Evolutionary conservation across 2,888 invertebrate genomes (phyloP), one percentile per base, ranked within the genome.

Genomic region (Meiosimyza platycephala): DNA sequence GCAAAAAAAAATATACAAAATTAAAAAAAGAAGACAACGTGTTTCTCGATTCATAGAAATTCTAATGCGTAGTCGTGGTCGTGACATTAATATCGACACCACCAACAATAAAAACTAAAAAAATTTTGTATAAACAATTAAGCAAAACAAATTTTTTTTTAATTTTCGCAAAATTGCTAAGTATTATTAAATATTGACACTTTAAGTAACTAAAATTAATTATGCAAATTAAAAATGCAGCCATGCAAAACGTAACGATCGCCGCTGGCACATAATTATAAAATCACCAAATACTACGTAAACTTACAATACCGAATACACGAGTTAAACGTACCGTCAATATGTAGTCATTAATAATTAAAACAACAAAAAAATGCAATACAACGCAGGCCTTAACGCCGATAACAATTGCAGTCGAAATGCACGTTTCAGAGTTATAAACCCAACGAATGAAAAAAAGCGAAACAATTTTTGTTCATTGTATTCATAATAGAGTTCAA

Each of bases 141-240:
- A 47, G 40, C 15, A 67, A 66, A 66, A 54, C 54, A 54, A 59
- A 57, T 15, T 22, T 63, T 22, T 63, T 64, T n/a, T n/a, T n/a
- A n/a, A 11, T 47, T 63, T 18, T 40, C 9, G 9, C 9, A 40
- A 40, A 48, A 64, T 64, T 18, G 28, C 51, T 16, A 64, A 64
- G 64, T 12, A 51, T 22, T 51, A 54, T 63, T 62, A 70, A 63
- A 70, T 70, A 70, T 70, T 70, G 70, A 54, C 70, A 62, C 13
- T 16, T 47, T 70, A 18, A 15, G 63, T 11, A 33, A 40, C 40
- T 40, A 40, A 40, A 70, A 48, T 54, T 28, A 63, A 51, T 62
- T 55, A 54, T 70, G 70, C 63, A 70, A 55, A 57, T 67, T 67
- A 55, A n/a, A 63, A 50, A 47, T 50, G 63, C 63, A 50, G 12